A percentile compares a stretch with the other conserved stretches of the same genome.
phyloP scores from a whole-genome alignment of 2,797 vertebrate genomes.

The Lithobates pipiens region DNA sequence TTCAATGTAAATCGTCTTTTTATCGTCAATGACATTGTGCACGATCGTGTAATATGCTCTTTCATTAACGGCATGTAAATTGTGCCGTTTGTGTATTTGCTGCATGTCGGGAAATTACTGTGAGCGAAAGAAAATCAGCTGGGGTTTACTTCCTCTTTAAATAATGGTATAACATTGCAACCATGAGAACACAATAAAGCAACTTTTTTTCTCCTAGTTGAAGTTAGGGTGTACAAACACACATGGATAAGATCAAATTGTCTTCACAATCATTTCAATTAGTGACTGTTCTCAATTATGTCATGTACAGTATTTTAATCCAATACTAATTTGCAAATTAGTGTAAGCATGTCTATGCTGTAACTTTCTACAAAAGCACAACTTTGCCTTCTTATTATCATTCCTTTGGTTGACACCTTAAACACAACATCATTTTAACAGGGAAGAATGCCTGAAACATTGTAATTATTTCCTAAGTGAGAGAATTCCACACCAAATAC shows the following conservation, averaged over 20 bases:
- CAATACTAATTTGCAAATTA: slow-evolving; percentile 42
- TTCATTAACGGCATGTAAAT: no score
- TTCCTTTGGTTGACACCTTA: slow-evolving; percentile 53
- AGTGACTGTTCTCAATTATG: neutral
- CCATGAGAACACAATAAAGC: no score
- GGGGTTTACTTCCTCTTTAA: no score
- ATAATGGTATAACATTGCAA: no score
- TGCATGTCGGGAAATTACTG: no score
- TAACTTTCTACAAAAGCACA: slow-evolving; percentile 22
- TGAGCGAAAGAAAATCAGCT: no score
- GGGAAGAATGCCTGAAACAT: slow-evolving; percentile 45
- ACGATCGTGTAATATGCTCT: no score
- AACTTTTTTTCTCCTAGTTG: neutral
- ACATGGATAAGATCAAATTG: neutral
- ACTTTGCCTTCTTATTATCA: slow-evolving; percentile 59
- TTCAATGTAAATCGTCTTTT: no score
- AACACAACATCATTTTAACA: slow-evolving; percentile 42
- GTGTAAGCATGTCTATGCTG: slow-evolving; percentile 1
- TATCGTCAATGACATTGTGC: no score
- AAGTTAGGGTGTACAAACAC: neutral
- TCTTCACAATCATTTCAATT: neutral
- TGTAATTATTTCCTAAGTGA: slow-evolving; percentile 55
- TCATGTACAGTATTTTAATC: neutral
- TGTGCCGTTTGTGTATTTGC: no score
- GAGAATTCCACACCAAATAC: slow-evolving; percentile 45